phyloP scores from a whole-genome alignment of 2,113 vertebrate species.

The Salvelinus alpinus region DNA sequence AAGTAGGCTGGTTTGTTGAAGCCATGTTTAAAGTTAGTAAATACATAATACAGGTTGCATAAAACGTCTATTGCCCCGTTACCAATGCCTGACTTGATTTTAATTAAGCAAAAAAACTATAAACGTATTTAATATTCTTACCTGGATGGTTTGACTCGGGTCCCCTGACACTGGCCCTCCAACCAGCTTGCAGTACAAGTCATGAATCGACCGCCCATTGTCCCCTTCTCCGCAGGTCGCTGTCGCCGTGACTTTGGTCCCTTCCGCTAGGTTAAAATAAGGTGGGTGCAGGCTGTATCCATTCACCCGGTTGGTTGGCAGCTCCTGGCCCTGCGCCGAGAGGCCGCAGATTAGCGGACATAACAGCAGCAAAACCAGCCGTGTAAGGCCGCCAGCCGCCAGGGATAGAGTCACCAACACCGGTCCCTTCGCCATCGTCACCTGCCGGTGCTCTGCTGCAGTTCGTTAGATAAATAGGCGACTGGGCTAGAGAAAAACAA shows the following conservation, averaged over 20 bases:
- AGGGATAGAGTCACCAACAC: conserved; percentile 12
- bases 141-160: conserved; percentile 96
- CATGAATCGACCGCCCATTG: conserved; percentile 71
- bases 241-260: conserved; percentile 87
- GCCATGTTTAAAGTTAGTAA: too few species aligned
- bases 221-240: conserved; percentile 94
- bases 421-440: conserved; percentile 71
- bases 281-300: conserved; percentile 93
- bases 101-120: too few species aligned
- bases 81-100: too few species aligned
- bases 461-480: background rate
- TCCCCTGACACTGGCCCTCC: conserved; percentile 94
- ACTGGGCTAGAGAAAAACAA: too few species aligned
- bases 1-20: too few species aligned
- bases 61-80: too few species aligned
- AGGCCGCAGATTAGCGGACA: conserved; percentile 38
- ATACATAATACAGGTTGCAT: too few species aligned
- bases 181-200: conserved; percentile 95
- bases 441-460: conserved; percentile 47
- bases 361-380: conserved; percentile 30
- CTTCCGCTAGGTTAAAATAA: conserved; percentile 96
- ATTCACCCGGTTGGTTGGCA: conserved; percentile 71
- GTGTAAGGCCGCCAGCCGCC: background rate
- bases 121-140: conserved; percentile 50
- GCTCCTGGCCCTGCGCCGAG: conserved; percentile 70